Percentiles rank a stretch among this genome's conserved stretches.
These are phyloP conservation scores for Cotesia congregata DNA, from an alignment of 2,888 invertebrate genomes.

Conservation along the genomic window DNA sequence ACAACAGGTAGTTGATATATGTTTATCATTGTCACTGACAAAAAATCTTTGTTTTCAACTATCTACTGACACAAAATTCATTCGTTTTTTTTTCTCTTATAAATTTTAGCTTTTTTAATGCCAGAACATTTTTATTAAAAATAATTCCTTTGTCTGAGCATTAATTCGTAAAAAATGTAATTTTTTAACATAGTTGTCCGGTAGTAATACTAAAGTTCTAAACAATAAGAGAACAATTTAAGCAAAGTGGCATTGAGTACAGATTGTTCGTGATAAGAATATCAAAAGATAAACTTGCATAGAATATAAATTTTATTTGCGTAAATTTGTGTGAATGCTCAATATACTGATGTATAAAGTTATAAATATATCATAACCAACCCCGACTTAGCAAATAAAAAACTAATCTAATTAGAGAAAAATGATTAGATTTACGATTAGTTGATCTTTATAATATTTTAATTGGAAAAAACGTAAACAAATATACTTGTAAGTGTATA, in stretches of 20 bases:
- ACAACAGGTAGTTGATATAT: too few species aligned
- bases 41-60: too few species aligned
- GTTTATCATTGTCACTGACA: too few species aligned
- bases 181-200: not conserved
- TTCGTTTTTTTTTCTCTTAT: too few species aligned
- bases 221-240: not conserved
- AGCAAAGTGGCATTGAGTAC: not conserved
- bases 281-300: not conserved
- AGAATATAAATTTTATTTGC: not conserved
- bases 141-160: not conserved
- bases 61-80: too few species aligned
- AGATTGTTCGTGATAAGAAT: not conserved
- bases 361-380: not conserved
- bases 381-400: not conserved
- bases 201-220: not conserved
- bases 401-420: not conserved
- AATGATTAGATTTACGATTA: not conserved
- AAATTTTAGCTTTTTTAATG: too few species aligned
- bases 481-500: not conserved
- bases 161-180: not conserved
- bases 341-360: not conserved
- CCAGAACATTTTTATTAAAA: not conserved
- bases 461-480: not conserved
- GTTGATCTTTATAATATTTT: not conserved
- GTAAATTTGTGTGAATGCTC: not conserved